A percentile compares a stretch with the other conserved stretches of the same genome.
phyloP scores from a whole-genome alignment of 1,140 invertebrate species.

The Pseudomyrmex sp. region DNA sequence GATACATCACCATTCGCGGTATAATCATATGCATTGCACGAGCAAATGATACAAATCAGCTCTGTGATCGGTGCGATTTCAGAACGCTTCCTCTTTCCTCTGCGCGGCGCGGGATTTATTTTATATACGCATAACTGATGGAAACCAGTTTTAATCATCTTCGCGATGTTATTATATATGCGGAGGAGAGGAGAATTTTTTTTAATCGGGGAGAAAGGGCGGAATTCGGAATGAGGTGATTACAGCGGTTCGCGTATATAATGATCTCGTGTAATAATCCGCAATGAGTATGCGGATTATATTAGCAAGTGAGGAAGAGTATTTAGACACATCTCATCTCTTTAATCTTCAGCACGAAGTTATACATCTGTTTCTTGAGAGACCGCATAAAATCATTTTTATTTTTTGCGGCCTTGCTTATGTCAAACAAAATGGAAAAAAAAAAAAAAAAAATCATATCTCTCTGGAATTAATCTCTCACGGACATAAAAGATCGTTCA shows the following conservation, averaged over 20 bases:
- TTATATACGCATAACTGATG: slow-evolving; percentile 49
- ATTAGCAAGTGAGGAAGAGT: slow-evolving; percentile 15
- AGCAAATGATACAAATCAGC: slow-evolving; percentile 42
- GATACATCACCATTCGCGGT: neutral
- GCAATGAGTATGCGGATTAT: slow-evolving; percentile 54
- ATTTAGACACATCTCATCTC: slow-evolving; percentile 2
- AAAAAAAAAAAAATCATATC: no score
- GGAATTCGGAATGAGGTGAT: slow-evolving; percentile 56
- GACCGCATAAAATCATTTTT: neutral
- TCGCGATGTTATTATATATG: slow-evolving; percentile 31
- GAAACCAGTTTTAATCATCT: slow-evolving; percentile 57
- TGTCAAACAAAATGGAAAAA: neutral
- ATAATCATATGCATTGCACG: neutral
- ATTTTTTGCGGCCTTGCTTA: neutral
- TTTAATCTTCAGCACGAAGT: neutral
- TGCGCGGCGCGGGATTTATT: slow-evolving; percentile 34
- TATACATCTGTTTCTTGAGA: neutral
- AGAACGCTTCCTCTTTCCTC: slow-evolving; percentile 40
- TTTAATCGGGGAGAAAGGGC: slow-evolving; percentile 41
- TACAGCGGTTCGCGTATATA: slow-evolving; percentile 48
- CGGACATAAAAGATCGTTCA: neutral
- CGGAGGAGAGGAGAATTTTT: neutral
- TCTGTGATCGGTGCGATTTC: slow-evolving; percentile 18
- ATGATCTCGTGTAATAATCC: slow-evolving; percentile 44
- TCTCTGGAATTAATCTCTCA: neutral